Conservation (phyloP, 2,888 invertebrate species). For the Lepidochitona cinerea region DNA sequence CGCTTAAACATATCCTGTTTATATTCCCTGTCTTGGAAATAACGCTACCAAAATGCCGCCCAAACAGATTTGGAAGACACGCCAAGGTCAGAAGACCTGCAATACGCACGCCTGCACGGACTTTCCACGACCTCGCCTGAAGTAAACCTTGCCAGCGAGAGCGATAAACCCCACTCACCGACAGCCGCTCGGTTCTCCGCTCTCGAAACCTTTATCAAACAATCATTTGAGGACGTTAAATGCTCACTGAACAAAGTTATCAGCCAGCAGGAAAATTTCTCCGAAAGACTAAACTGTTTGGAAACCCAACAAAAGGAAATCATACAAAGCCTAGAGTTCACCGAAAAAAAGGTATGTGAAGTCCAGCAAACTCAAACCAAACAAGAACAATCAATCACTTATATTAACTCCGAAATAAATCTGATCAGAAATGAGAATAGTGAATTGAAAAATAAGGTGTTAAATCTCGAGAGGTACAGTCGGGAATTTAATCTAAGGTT, state of each 20-base stretch:
- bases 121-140: too few relatives aligned
- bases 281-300: background rate
- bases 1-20: too few relatives aligned
- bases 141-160: too few relatives aligned
- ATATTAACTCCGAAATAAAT: background rate
- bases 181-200: too few relatives aligned
- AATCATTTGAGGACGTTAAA: background rate
- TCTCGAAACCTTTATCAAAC: background rate
- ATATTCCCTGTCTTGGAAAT: too few relatives aligned
- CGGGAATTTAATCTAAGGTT: background rate
- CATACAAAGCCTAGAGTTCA: background rate
- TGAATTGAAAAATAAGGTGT: background rate
- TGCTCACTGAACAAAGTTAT: background rate
- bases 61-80: too few relatives aligned
- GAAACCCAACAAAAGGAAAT: background rate
- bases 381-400: background rate
- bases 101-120: too few relatives aligned
- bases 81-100: too few relatives aligned
- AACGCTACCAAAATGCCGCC: too few relatives aligned
- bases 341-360: background rate
- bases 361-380: background rate
- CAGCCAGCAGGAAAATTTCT: background rate
- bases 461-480: background rate
- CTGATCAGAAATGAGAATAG: background rate
- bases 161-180: too few relatives aligned